These are phyloP conservation scores for Miltochrista miniata DNA, from an alignment of 2,888 invertebrate genomes.

Conservation along the genomic window DNA sequence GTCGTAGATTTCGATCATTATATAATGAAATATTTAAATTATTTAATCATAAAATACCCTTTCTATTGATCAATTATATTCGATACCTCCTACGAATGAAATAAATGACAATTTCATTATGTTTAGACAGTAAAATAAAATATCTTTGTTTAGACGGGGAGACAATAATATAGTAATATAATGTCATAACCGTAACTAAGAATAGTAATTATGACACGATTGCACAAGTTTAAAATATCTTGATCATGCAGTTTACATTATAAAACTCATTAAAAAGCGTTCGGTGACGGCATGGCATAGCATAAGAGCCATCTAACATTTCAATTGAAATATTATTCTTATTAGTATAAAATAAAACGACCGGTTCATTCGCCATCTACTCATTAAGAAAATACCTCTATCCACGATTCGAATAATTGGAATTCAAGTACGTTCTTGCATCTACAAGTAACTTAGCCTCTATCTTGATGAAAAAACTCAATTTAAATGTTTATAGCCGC, in stretches of 20 bases:
- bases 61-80: neutral
- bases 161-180: conserved; percentile 1
- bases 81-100: conserved; percentile 4
- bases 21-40: neutral
- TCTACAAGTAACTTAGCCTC: conserved; percentile 33
- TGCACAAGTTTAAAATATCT: conserved; percentile 10
- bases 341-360: conserved; percentile 23
- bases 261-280: conserved; percentile 2
- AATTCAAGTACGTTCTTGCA: conserved; percentile 38
- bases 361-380: conserved; percentile 25
- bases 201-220: conserved; percentile 12
- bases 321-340: conserved; percentile 17
- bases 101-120: neutral
- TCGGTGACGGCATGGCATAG: neutral
- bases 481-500: conserved; percentile 46
- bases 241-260: conserved; percentile 8
- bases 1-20: no score
- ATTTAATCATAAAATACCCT: neutral
- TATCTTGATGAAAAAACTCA: conserved; percentile 49
- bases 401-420: conserved; percentile 43
- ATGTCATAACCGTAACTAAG: conserved; percentile 5
- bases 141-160: conserved; percentile 4
- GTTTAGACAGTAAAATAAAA: conserved; percentile 3
- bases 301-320: conserved; percentile 8
- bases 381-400: conserved; percentile 36